Evolutionary conservation across 2,888 invertebrate genomes (phyloP).

Genomic region (Leucophenga montana): DNA sequence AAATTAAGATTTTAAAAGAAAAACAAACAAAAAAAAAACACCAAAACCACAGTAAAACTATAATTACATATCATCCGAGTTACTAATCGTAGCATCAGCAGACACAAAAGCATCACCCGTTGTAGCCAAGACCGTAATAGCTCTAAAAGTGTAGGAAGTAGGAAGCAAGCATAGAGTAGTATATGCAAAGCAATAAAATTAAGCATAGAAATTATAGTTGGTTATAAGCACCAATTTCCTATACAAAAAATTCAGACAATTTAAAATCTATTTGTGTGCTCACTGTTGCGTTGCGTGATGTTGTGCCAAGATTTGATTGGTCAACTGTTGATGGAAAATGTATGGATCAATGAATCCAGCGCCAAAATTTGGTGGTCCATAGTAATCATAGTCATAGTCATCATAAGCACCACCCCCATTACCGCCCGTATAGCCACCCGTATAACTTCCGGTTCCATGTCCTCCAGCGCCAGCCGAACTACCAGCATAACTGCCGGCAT

Average conservation of each 20-base stretch:
- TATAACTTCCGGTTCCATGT: slow-evolving; percentile 45
- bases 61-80: slow-evolving; percentile 69
- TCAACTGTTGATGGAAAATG: slow-evolving; percentile 68
- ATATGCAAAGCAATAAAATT: slow-evolving; percentile 40
- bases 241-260: slow-evolving; percentile 19
- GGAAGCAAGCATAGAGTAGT: slow-evolving; percentile 27
- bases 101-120: slow-evolving; percentile 66
- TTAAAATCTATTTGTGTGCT: slow-evolving; percentile 38
- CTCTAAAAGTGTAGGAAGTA: slow-evolving; percentile 49
- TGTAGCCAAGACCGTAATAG: slow-evolving; percentile 60
- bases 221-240: slow-evolving; percentile 40
- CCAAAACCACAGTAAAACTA: slow-evolving; percentile 24
- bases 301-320: slow-evolving; percentile 65
- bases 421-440: slow-evolving; percentile 42
- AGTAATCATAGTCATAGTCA: slow-evolving; percentile 52
- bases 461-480: slow-evolving; percentile 40
- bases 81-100: slow-evolving; percentile 65
- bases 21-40: slow-evolving; percentile 22
- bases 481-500: slow-evolving; percentile 53
- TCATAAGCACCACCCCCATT: slow-evolving; percentile 36
- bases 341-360: slow-evolving; percentile 65
- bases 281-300: slow-evolving; percentile 68
- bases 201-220: slow-evolving; percentile 24
- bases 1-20: background rate
- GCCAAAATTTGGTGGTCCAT: slow-evolving; percentile 57